Evolutionary conservation across 2,797 vertebrate genomes (phyloP).

Genomic region (Lateolabrax maculatus): DNA sequence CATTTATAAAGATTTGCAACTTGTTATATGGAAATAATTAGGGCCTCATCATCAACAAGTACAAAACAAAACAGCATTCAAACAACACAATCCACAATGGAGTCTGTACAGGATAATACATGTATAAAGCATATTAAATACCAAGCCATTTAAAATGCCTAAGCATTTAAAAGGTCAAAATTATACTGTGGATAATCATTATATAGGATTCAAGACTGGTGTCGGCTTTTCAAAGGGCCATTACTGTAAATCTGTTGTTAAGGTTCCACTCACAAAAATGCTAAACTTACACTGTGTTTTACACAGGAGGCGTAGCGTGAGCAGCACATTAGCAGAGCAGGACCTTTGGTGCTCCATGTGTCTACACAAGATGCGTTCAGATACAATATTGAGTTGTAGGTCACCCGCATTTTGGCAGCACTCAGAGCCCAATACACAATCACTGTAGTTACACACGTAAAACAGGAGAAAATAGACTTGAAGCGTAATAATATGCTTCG

Average conservation of each 20-base stretch:
- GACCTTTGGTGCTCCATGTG: not conserved
- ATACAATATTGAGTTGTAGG: not conserved
- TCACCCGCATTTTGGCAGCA: not conserved
- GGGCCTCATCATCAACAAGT: conserved; percentile 14
- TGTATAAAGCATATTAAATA: not conserved
- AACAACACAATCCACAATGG: not conserved
- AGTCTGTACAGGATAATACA: not conserved
- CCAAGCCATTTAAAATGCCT: not conserved
- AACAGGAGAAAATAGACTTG: not conserved
- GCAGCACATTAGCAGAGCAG: not conserved
- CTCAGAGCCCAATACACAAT: not conserved
- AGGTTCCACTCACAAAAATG: not conserved
- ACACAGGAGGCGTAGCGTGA: not conserved
- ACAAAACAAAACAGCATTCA: not conserved
- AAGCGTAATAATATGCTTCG: too few species aligned
- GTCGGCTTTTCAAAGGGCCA: not conserved
- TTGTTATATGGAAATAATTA: conserved; percentile 30
- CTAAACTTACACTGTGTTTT: not conserved
- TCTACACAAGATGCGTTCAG: not conserved
- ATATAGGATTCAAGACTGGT: not conserved
- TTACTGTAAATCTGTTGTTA: not conserved
- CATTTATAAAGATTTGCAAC: conserved; percentile 51
- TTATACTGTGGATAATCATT: not conserved
- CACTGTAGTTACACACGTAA: not conserved
- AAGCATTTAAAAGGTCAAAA: conserved; percentile 4